These are phyloP conservation scores for Nothocercus julius DNA, from an alignment of 2,113 vertebrate genomes.

Conservation along the genomic window DNA sequence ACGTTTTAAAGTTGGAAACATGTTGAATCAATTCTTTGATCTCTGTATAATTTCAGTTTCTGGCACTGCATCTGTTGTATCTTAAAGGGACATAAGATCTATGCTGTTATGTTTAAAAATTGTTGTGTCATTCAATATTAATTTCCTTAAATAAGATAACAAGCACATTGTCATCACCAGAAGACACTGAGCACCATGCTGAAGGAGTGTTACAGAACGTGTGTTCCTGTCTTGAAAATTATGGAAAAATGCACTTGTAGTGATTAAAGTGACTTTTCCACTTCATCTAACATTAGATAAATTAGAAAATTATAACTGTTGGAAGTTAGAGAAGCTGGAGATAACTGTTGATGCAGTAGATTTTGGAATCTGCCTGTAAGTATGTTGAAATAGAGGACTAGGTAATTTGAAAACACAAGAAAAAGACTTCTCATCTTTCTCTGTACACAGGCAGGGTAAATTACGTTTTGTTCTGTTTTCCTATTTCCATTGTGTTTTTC, in stretches of 20 bases:
- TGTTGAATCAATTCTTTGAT: not conserved
- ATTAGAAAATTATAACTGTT: not conserved
- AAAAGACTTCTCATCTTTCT: not conserved
- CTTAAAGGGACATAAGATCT: not conserved
- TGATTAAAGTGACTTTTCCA: not conserved
- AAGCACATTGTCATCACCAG: not conserved
- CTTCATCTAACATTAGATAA: not conserved
- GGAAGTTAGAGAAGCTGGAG: not conserved
- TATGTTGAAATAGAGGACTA: not conserved
- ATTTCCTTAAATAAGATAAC: not conserved
- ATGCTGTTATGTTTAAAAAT: not conserved
- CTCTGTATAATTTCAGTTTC: not conserved
- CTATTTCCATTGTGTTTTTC: not conserved
- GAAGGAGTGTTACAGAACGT: not conserved
- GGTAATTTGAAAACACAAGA: not conserved
- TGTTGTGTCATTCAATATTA: not conserved
- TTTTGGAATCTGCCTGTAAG: not conserved
- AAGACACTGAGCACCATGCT: not conserved
- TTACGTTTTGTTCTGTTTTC: not conserved
- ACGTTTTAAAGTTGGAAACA: not conserved
- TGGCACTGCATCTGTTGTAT: not conserved
- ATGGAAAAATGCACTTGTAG: not conserved
- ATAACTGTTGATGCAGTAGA: conserved; percentile 3
- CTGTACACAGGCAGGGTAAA: not conserved
- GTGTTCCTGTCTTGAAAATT: not conserved